These are phyloP conservation scores for Orthosia gothica DNA, from an alignment of 2,888 invertebrate species.

Conservation along the genomic window DNA sequence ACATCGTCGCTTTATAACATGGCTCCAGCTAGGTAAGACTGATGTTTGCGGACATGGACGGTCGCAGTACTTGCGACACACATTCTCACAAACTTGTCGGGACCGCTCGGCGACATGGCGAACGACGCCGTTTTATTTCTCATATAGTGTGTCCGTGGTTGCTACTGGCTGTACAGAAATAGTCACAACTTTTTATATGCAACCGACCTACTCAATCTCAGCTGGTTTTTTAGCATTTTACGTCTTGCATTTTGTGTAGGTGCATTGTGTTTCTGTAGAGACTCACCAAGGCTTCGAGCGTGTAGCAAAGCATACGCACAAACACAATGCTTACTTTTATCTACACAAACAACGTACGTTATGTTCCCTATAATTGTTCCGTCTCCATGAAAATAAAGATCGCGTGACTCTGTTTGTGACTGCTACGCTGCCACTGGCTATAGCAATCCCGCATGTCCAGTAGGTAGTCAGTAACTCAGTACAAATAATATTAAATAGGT, in stretches of 20 bases:
- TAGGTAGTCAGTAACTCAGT: conserved; percentile 27
- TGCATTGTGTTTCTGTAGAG: conserved; percentile 1
- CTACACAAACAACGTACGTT: conserved; percentile 27
- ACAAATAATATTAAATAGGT: conserved; percentile 28
- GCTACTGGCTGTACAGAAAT: conserved; percentile 72
- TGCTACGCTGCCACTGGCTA: conserved; percentile 3
- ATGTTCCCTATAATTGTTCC: conserved; percentile 27
- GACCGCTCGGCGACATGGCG: conserved; percentile 67
- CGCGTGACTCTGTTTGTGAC: conserved; percentile 27
- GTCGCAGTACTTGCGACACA: conserved; percentile 38
- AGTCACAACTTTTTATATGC: conserved; percentile 66
- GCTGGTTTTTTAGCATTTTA: conserved; percentile 6
- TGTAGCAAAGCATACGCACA: background rate
- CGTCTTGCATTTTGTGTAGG: conserved; percentile 7
- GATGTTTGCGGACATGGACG: conserved; percentile 57
- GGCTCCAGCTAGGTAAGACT: conserved; percentile 42
- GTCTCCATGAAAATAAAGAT: conserved; percentile 39
- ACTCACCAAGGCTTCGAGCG: background rate
- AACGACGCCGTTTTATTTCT: conserved; percentile 74
- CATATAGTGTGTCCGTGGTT: conserved; percentile 72
- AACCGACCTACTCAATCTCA: conserved; percentile 10
- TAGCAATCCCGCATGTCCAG: conserved; percentile 19
- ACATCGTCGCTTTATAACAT: conserved; percentile 62
- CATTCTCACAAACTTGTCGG: conserved; percentile 70
- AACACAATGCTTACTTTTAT: conserved; percentile 21